phyloP scores from a whole-genome alignment of 92 coral and sea anemone species.

The Paragorgia papillata region DNA sequence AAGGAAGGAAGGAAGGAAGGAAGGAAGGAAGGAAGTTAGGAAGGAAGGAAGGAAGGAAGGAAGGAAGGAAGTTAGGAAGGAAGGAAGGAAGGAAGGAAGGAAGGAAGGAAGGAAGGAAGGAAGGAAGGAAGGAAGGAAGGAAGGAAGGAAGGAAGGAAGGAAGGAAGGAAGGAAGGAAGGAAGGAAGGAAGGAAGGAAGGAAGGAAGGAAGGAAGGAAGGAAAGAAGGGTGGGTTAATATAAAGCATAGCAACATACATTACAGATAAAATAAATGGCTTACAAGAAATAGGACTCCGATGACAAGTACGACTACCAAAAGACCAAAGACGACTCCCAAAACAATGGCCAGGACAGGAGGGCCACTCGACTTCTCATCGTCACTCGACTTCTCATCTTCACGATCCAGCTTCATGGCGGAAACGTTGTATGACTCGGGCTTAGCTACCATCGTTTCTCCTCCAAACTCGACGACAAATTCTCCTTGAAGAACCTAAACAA shows the following conservation, averaged over 20 bases:
- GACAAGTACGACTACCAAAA: slow-evolving; percentile 44
- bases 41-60: too few species aligned
- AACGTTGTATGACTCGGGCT: slow-evolving; percentile 58
- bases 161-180: neutral
- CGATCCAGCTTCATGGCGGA: slow-evolving; percentile 52
- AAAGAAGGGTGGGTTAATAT: neutral
- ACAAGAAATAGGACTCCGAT: slow-evolving; percentile 42
- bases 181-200: neutral
- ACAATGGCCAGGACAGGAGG: slow-evolving; percentile 44
- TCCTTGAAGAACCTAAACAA: slow-evolving; percentile 62
- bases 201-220: neutral
- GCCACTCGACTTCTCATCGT: neutral
- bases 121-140: too few species aligned
- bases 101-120: too few species aligned
- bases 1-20: neutral
- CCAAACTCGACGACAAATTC: slow-evolving; percentile 63
- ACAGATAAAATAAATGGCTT: neutral
- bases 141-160: neutral
- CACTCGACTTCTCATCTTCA: neutral
- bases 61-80: too few species aligned
- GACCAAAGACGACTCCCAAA: slow-evolving; percentile 63
- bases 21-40: too few species aligned
- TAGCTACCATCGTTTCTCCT: slow-evolving; percentile 65
- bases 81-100: too few species aligned
- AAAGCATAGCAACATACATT: too few species aligned